Base-by-base conservation (phyloP, 2,888 invertebrate species). In the Lagria hirta region DNA sequence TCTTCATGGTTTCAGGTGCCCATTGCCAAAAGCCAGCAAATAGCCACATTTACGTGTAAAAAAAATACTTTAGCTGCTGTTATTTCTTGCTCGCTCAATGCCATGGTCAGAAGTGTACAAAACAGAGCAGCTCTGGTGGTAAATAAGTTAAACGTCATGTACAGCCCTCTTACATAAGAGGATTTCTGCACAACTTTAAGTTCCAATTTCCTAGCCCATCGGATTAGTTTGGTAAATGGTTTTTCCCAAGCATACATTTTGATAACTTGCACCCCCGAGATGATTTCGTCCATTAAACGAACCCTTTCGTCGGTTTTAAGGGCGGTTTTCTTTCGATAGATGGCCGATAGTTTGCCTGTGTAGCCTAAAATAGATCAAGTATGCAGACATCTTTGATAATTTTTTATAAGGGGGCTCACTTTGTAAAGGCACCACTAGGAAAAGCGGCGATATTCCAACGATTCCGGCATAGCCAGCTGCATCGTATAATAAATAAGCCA, bases 201-300 rank as follows among this genome's bases (percentile, higher is more conserved):
- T 56, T 83, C 72, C 45, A 76, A 74, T 64, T 64, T 66, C 55
- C 86, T 68, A 0, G 84, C 78, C 2, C 75, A 64, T 28, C 74
- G 75, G 3, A 86, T 76, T 15, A 84, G 61, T 14, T 78, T 74
- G 11, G 80, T 78, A 60, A 87, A 87, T 0, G 85, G 82, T 46
- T 77, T 80, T 60, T 88, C 88, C 79, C 86, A 87, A 2, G 82
- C 80, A 61, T 82, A 87, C 82, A 83, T 81, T 68, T 86, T 85
- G 52, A 85, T 82, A 49, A 90, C 91, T 74, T 93, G 86, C 73
- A 98, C 93, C 29, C 94, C 96, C 43, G 82, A 81, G 49, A 97
- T 86, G 56, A 97, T 85, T 77, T 98, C 97, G 66, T 88, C 92
- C 93, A 97, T 97, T 30, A 95, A 77, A 35, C 91, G 81, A 23